Percentiles rank a stretch among this genome's conserved stretches.
phyloP scores from a whole-genome alignment of 2,113 vertebrate genomes.

The Sinosuthora webbiana region DNA sequence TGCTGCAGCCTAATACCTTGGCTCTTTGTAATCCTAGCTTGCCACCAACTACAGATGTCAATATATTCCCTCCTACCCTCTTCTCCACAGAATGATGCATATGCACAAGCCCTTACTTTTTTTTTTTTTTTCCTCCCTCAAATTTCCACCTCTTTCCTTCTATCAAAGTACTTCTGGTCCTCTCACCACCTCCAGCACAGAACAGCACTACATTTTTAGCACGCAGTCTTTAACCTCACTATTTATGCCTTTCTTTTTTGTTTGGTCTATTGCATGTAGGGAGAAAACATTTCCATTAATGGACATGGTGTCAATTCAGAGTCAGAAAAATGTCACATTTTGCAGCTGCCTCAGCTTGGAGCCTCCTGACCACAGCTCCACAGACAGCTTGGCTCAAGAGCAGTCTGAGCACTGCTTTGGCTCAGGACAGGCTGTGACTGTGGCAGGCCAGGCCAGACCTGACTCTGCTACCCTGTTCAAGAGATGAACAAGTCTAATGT shows the following conservation, averaged over 20 bases:
- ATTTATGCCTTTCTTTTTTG: neutral
- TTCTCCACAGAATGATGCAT: neutral
- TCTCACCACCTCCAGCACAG: neutral
- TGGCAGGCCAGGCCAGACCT: neutral
- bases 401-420: neutral
- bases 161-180: neutral
- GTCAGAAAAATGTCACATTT: neutral
- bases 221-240: neutral
- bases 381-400: neutral
- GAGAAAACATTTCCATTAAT: slow-evolving; percentile 10
- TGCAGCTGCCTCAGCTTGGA: neutral
- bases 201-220: neutral
- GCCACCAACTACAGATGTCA: neutral
- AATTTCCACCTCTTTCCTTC: neutral
- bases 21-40: neutral
- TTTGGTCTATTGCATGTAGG: neutral
- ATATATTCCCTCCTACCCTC: neutral
- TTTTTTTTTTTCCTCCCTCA: neutral
- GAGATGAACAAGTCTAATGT: neutral
- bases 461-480: neutral
- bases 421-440: neutral
- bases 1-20: neutral
- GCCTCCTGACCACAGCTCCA: neutral
- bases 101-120: neutral
- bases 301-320: neutral